A percentile compares a stretch with the other conserved stretches of the same genome.
Evolutionary conservation across 2,797 vertebrate species (phyloP).

Genomic region (Rachycentron canadum): DNA sequence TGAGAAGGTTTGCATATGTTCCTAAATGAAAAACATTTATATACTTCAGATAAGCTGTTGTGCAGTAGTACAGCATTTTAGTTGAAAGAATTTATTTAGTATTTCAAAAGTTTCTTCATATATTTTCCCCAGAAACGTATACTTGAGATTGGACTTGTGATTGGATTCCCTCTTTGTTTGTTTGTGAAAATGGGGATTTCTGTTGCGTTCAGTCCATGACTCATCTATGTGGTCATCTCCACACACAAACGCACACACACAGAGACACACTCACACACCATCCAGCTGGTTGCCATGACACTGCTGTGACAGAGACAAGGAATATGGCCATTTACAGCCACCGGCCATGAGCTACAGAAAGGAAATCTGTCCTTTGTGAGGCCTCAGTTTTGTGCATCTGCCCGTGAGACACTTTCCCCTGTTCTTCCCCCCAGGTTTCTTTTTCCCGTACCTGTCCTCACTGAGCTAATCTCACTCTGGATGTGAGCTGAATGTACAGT

Average conservation of each 20-base stretch:
- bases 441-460: neutral
- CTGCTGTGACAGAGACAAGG: slow-evolving; percentile 49
- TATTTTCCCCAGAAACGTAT: no score
- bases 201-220: slow-evolving; percentile 55
- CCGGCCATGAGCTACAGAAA: slow-evolving; percentile 47
- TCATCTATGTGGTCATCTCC: slow-evolving; percentile 62
- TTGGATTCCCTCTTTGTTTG: slow-evolving; percentile 22
- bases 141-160: no score
- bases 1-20: no score
- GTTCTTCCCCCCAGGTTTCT: neutral
- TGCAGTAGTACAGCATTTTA: neutral
- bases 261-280: neutral
- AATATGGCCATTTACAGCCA: slow-evolving; percentile 65
- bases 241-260: slow-evolving; percentile 15
- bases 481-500: slow-evolving; percentile 42
- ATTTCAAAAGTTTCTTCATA: no score
- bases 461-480: slow-evolving; percentile 19
- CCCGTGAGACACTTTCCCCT: neutral
- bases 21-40: neutral
- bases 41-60: neutral
- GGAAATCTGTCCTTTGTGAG: slow-evolving; percentile 37
- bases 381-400: slow-evolving; percentile 20
- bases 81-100: neutral
- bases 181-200: slow-evolving; percentile 53
- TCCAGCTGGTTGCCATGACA: slow-evolving; percentile 78